These are phyloP conservation scores for Chloropsis cyanopogon DNA, from an alignment of 2,113 vertebrate species.

Conservation along the genomic window DNA sequence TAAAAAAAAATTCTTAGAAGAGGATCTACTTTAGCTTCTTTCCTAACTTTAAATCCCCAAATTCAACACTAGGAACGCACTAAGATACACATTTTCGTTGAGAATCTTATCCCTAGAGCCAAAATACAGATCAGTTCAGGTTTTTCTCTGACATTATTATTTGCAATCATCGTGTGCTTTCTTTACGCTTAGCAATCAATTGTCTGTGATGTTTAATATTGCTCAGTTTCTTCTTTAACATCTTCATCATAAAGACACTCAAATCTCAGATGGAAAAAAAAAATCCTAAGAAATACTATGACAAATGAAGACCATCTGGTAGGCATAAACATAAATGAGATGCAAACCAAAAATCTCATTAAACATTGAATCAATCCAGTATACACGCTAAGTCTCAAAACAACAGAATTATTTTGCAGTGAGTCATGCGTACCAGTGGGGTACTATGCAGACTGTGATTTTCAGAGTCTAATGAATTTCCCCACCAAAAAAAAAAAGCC, in stretches of 20 bases:
- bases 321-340: slow-evolving; percentile 55
- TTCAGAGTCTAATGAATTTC: slow-evolving; percentile 46
- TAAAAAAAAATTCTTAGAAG: not conserved
- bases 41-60: not conserved
- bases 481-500: not conserved
- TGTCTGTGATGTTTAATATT: slow-evolving; percentile 10
- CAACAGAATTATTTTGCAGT: slow-evolving; percentile 38
- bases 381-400: not conserved
- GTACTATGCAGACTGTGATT: not conserved
- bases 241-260: not conserved
- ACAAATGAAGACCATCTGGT: slow-evolving; percentile 46
- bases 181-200: not conserved
- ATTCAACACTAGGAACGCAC: not conserved
- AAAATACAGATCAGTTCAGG: not conserved
- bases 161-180: not conserved
- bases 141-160: not conserved
- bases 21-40: not conserved
- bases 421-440: slow-evolving; percentile 3
- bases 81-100: not conserved
- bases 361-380: slow-evolving; percentile 59
- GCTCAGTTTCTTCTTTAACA: not conserved
- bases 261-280: slow-evolving; percentile 18
- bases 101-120: not conserved
- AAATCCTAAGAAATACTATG: slow-evolving; percentile 31
- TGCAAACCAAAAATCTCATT: slow-evolving; percentile 49